These are phyloP conservation scores for Trochalopteron elliotii DNA, from an alignment of 2,113 vertebrate species.

Conservation along the genomic window DNA sequence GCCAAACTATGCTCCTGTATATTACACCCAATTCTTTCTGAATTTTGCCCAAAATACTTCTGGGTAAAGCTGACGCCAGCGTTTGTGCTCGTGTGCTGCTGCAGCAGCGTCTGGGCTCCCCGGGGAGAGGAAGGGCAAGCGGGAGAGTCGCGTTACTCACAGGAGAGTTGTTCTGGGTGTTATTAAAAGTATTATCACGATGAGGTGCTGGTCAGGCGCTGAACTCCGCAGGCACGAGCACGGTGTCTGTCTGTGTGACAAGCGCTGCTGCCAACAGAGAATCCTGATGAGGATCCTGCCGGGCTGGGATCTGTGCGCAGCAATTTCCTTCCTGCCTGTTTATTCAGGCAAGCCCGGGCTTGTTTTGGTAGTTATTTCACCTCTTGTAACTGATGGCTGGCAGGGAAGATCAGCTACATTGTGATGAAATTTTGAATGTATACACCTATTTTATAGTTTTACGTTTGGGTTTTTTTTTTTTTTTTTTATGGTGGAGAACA, in stretches of 20 bases:
- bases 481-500: background rate
- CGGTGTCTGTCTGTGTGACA: background rate
- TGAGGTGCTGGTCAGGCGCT: background rate
- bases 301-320: background rate
- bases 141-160: fast-evolving
- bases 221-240: background rate
- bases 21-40: background rate
- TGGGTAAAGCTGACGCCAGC: background rate
- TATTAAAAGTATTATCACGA: background rate
- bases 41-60: background rate
- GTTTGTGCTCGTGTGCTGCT: fast-evolving
- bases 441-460: background rate
- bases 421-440: background rate
- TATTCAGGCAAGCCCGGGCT: background rate
- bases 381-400: background rate
- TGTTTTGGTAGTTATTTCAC: background rate
- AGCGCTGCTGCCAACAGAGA: fast-evolving
- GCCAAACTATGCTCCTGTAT: background rate
- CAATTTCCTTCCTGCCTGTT: slow-evolving; percentile 17
- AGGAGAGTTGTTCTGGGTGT: background rate
- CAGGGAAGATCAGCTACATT: background rate
- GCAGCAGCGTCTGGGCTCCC: background rate
- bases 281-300: background rate
- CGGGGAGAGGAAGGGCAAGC: background rate
- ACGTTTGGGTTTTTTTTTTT: background rate